Evolutionary conservation across 2,888 invertebrate species (phyloP).

Genomic region (Hermaeophaga mercurialis): DNA sequence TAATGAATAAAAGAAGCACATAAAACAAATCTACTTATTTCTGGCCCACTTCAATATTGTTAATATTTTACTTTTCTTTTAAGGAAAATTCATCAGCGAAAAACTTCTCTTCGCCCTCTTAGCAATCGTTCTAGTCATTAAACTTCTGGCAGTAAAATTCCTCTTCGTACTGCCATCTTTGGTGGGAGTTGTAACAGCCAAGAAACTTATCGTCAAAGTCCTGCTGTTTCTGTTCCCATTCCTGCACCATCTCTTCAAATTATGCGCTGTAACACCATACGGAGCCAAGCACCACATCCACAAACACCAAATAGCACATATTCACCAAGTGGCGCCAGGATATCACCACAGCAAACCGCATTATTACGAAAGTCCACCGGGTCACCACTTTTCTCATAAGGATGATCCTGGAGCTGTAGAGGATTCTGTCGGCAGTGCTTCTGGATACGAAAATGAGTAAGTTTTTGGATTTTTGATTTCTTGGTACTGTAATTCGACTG

Average conservation of each 20-base stretch:
- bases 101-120: slow-evolving; percentile 74
- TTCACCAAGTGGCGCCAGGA: slow-evolving; percentile 38
- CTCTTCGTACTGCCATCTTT: slow-evolving; percentile 79
- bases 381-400: slow-evolving; percentile 18
- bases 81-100: slow-evolving; percentile 79
- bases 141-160: slow-evolving; percentile 78
- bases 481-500: too few relatives aligned
- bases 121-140: slow-evolving; percentile 77
- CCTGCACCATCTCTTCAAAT: slow-evolving; percentile 80
- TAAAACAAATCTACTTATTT: too few relatives aligned
- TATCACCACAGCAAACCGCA: slow-evolving; percentile 33
- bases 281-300: slow-evolving; percentile 76
- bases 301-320: slow-evolving; percentile 45
- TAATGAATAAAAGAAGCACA: too few relatives aligned
- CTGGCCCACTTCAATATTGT: too few relatives aligned
- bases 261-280: slow-evolving; percentile 81
- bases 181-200: slow-evolving; percentile 80
- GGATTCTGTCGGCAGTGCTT: slow-evolving; percentile 13
- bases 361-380: slow-evolving; percentile 2
- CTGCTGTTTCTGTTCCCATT: slow-evolving; percentile 83
- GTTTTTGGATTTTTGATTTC: too few relatives aligned
- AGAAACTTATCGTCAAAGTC: slow-evolving; percentile 81
- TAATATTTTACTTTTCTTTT: slow-evolving; percentile 51
- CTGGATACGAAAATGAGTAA: slow-evolving; percentile 31
- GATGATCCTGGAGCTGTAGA: slow-evolving; percentile 15